Evolutionary conservation across 2,113 vertebrate species (phyloP).

Genomic region (Sclerurus mexicanus): DNA sequence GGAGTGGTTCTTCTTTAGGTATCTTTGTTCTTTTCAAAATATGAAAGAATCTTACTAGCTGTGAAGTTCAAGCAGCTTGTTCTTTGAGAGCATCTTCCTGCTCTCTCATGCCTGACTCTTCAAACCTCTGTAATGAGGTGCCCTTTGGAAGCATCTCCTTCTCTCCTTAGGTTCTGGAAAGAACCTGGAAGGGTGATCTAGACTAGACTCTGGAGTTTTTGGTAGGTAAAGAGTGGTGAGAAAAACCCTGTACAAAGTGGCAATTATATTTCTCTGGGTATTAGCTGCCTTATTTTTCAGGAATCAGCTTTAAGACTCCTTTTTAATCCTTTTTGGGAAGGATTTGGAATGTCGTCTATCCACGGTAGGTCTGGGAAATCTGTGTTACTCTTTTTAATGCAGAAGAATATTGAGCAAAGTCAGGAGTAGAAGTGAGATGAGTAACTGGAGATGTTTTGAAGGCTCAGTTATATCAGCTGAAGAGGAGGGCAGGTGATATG

Average conservation of each 20-base stretch:
- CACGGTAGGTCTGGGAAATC: background rate
- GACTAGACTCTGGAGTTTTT: background rate
- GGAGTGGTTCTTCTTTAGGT: background rate
- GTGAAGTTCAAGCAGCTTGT: background rate
- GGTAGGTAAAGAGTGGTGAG: background rate
- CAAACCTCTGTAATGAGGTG: background rate
- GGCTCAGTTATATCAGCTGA: background rate
- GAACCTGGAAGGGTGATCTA: background rate
- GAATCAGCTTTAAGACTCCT: background rate
- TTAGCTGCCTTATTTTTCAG: background rate
- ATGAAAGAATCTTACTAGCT: background rate
- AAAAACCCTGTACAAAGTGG: background rate
- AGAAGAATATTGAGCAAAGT: background rate
- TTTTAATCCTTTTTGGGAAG: background rate
- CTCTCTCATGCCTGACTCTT: background rate
- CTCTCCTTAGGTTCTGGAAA: background rate
- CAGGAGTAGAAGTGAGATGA: background rate
- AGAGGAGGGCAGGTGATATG: background rate
- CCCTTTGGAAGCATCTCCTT: background rate
- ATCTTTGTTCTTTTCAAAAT: background rate
- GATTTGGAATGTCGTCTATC: background rate
- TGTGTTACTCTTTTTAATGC: background rate
- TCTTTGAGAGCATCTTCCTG: background rate
- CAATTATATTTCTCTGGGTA: background rate
- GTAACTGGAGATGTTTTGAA: background rate